Evolutionary conservation across 2,888 invertebrate genomes (phyloP).

Genomic region (Alsophila aescularia): DNA sequence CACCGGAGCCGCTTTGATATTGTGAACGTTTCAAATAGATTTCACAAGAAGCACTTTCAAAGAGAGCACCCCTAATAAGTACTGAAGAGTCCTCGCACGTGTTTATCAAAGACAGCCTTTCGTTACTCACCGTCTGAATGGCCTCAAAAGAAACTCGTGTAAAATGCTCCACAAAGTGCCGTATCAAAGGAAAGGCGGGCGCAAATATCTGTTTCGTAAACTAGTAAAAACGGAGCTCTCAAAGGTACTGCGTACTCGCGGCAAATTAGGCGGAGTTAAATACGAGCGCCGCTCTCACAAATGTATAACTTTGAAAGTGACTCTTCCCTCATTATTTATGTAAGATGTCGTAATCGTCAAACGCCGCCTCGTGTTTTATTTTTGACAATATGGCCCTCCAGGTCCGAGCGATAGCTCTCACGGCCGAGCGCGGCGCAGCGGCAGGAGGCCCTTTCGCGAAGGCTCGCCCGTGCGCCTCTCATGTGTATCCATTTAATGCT

Average conservation of each 20-base stretch:
- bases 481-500: constrained; percentile 84
- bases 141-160: constrained; percentile 85
- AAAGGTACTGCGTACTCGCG: constrained; percentile 82
- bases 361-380: constrained; percentile 66
- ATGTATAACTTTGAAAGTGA: constrained; percentile 79
- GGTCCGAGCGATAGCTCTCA: constrained; percentile 36
- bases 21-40: constrained; percentile 83
- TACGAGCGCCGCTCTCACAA: constrained; percentile 77
- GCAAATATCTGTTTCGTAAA: constrained; percentile 85
- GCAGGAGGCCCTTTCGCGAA: constrained; percentile 24
- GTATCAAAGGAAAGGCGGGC: constrained; percentile 84
- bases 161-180: constrained; percentile 84
- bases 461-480: constrained; percentile 50
- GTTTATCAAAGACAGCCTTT: constrained; percentile 85
- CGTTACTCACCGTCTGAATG: constrained; percentile 85
- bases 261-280: constrained; percentile 84
- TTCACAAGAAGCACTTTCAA: constrained; percentile 83
- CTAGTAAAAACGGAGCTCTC: constrained; percentile 84
- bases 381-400: constrained; percentile 56
- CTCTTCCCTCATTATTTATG: constrained; percentile 80
- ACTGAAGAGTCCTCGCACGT: constrained; percentile 85
- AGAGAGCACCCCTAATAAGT: constrained; percentile 85
- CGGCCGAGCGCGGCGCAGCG: constrained; percentile 29
- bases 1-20: constrained; percentile 80
- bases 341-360: constrained; percentile 77